Evolutionary conservation across 2,113 vertebrate species (phyloP), one percentile per base, ranked within the genome.

Genomic region (Heliornis fulica): DNA sequence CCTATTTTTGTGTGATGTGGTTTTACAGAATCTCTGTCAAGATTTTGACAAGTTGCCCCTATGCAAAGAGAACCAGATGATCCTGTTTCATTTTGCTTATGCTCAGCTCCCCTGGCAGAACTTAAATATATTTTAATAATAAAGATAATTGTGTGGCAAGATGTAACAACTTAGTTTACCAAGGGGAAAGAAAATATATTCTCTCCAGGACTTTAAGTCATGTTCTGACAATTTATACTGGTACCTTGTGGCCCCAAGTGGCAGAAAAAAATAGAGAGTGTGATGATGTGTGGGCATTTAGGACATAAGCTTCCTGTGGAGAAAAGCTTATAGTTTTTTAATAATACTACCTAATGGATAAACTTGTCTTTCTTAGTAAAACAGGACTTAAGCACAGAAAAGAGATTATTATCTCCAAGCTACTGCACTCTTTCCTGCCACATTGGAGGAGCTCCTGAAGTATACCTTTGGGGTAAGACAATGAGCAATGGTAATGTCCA

Each of bases 31-130:
- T 45, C 18, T 87, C 51, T 89, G 46, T 45, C 50, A 74, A 92
- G 46, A 70, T 41, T 95, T 78, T 68, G 61, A 91, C 61, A 82
- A 57, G 70, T n/a, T 95, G 64, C 11, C 45, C 28, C 31, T 25
- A 76, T 68, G 70, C 51, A 94, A 94, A 72, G 60, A 84, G 83
- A 97, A 93, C 93, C 72, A 91, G 93, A 68, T 60, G 38, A 94
- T 96, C 94, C 89, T 95, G 89, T 94, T 96, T 79, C 60, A 40
- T 90, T 93, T 93, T 90, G 82, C 65, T 91, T 96, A 60, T 56
- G 69, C 48, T 94, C 50, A 78, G 51, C 83, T 91, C 86, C 50
- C 83, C 59, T 0, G 0, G 38, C 46, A 87, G 72, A 89, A 77
- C 18, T 26, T 87, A 50, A 32, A 10, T 81, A 34, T 71, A 5